Conservation (phyloP, 2,113 vertebrate species). For the Nibea albiflora region DNA sequence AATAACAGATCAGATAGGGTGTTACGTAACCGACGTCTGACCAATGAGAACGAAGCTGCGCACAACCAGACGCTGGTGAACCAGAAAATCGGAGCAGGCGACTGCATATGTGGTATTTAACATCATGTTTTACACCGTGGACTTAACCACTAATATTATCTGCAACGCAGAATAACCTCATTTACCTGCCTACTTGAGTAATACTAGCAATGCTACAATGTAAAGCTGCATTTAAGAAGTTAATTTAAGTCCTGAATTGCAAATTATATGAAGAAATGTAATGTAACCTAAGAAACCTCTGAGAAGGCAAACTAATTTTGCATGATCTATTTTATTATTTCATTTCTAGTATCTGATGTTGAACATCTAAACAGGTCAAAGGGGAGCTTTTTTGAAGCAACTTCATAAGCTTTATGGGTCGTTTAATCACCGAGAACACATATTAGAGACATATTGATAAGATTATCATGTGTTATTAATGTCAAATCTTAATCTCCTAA, state of each 20-base stretch:
- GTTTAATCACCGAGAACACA: not conserved
- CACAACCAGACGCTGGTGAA: conserved; percentile 31
- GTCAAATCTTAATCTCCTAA: not conserved
- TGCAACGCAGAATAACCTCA: no score
- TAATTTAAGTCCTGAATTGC: not conserved
- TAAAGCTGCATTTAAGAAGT: not conserved
- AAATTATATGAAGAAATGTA: not conserved
- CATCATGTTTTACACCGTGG: not conserved
- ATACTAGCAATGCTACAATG: not conserved
- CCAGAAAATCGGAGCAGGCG: not conserved
- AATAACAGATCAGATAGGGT: conserved; percentile 60
- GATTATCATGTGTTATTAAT: not conserved
- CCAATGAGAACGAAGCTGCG: conserved; percentile 57
- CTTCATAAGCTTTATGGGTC: not conserved
- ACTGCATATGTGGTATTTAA: not conserved
- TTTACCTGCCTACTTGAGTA: no score
- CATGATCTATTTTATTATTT: not conserved
- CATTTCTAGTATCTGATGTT: not conserved
- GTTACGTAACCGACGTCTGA: not conserved
- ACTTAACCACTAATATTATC: not conserved
- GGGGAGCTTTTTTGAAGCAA: not conserved
- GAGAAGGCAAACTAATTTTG: not conserved
- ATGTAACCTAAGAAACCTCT: not conserved
- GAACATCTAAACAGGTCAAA: conserved; percentile 2
- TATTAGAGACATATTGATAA: not conserved